Conservation (phyloP, 2,797 vertebrate genomes). For the Kryptolebias ocellatus region DNA sequence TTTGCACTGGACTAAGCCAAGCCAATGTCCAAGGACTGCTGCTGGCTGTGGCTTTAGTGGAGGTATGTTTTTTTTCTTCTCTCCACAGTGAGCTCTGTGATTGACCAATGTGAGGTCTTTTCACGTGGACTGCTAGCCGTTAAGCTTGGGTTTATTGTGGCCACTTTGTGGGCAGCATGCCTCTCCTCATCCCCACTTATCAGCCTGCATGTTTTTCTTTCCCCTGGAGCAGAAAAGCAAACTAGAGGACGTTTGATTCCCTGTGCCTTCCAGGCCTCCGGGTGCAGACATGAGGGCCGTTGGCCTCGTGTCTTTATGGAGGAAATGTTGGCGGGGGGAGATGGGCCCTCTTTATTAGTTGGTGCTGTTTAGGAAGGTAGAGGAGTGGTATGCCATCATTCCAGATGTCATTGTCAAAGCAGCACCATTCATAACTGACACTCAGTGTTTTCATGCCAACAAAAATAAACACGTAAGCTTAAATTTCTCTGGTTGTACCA, state of each 20-base stretch:
- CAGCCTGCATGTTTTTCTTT: slow-evolving; percentile 71
- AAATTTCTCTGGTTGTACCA: slow-evolving; percentile 48
- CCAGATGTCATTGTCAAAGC: slow-evolving; percentile 69
- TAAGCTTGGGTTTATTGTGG: slow-evolving; percentile 69
- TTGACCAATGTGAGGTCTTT: slow-evolving; percentile 63
- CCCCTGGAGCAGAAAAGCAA: slow-evolving; percentile 72
- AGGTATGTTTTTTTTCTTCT: slow-evolving; percentile 64
- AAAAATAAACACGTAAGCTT: slow-evolving; percentile 56
- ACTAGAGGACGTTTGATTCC: slow-evolving; percentile 66
- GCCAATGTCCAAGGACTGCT: slow-evolving; percentile 51
- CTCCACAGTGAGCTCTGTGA: slow-evolving; percentile 68
- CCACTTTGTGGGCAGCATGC: slow-evolving; percentile 59
- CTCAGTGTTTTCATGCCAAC: slow-evolving; percentile 52
- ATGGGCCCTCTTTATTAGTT: slow-evolving; percentile 60
- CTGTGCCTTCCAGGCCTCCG: slow-evolving; percentile 48
- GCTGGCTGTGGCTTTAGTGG: slow-evolving; percentile 39
- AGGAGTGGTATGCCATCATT: slow-evolving; percentile 73
- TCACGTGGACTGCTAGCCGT: slow-evolving; percentile 56
- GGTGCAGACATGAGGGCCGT: slow-evolving; percentile 48
- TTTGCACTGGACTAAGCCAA: slow-evolving; percentile 42
- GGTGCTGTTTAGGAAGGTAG: slow-evolving; percentile 68
- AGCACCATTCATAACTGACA: slow-evolving; percentile 57
- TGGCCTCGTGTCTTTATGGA: slow-evolving; percentile 58
- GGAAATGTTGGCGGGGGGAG: slow-evolving; percentile 59
- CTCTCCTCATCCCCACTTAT: slow-evolving; percentile 71